Base-by-base conservation (phyloP, 2,888 invertebrate species). In the Tromatobia lineatoria region DNA sequence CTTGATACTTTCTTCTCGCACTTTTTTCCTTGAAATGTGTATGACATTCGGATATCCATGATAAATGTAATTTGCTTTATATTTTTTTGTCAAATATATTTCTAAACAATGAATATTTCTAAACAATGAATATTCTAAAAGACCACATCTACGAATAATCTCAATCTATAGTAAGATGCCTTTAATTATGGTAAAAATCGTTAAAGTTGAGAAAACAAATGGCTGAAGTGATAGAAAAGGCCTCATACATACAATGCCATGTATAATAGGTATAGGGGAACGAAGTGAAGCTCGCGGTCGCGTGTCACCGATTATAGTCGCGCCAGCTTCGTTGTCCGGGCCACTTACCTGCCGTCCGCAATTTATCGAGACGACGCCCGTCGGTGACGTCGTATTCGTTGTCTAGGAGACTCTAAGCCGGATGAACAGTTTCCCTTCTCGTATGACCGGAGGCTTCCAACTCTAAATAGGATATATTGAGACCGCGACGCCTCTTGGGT, bases 331-430 rank as follows among this genome's bases (percentile, higher is more conserved):
- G 38, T 70, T 79, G 78, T 71, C 78, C 52, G 34, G 52, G 70
- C 70, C 70, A 71, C 78, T 79, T 71, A 71, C 50, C 70, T 29
- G 71, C 78, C 59, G 42, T 20, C 34, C 13, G 47, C 78, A 38
- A 79, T 79, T 71, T 79, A 71, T 71, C 78, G 70, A 71, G 42
- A 61, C 78, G 23, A 79, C 78, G 78, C 61, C 64, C 52, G 64
- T 15, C 77, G 47, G 29, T 18, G 23, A 13, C 67, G 20, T 52
- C 25, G 50, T 59, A 29, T 59, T 34, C 29, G 52, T 54, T 54
- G 23, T 20, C 52, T 54, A 57, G 38, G 23, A 38, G 54, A 18
- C 57, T 18, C 61, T 61, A 29, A 29, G 25, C 64, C 38, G 42
- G 18, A 34, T 42, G 64, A 38, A 38, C 42, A 18, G 29, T 20